These are phyloP conservation scores for Epinotia bilunana DNA, from an alignment of 2,888 invertebrate genomes.

Conservation along the genomic window DNA sequence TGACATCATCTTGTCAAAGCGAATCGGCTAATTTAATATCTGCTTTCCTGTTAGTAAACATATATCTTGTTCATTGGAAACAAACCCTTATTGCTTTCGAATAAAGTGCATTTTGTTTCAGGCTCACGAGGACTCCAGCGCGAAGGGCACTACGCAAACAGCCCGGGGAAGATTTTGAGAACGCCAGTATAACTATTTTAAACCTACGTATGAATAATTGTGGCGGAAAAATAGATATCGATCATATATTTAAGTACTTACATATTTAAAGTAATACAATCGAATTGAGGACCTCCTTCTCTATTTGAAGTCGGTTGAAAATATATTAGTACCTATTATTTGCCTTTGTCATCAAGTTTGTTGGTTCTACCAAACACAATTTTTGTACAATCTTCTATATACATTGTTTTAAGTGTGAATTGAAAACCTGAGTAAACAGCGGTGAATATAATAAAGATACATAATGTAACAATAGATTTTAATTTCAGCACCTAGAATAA, in stretches of 20 bases:
- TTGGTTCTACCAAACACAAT: not conserved
- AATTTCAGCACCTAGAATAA: constrained; percentile 6
- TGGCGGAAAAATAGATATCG: no score
- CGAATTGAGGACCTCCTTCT: no score
- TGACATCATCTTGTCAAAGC: constrained; percentile 9
- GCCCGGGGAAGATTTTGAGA: constrained; percentile 49
- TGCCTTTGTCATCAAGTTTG: not conserved
- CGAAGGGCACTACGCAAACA: constrained; percentile 50
- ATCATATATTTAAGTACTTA: no score
- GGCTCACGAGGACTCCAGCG: constrained; percentile 53
- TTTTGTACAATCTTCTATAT: not conserved
- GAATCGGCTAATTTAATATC: not conserved
- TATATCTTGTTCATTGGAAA: not conserved
- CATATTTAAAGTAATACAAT: no score
- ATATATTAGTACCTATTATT: not conserved
- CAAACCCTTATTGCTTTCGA: not conserved
- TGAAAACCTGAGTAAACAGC: constrained; percentile 37
- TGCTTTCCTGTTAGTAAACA: constrained; percentile 13
- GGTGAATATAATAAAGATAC: constrained; percentile 29
- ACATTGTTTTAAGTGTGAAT: not conserved
- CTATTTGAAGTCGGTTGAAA: no score
- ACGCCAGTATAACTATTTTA: not conserved
- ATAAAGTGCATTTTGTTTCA: constrained; percentile 41
- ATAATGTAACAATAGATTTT: constrained; percentile 13
- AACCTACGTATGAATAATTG: no score